These are phyloP conservation scores for Caenorhabditis macrosperma DNA, from an alignment of 2,888 invertebrate species.

Conservation along the genomic window DNA sequence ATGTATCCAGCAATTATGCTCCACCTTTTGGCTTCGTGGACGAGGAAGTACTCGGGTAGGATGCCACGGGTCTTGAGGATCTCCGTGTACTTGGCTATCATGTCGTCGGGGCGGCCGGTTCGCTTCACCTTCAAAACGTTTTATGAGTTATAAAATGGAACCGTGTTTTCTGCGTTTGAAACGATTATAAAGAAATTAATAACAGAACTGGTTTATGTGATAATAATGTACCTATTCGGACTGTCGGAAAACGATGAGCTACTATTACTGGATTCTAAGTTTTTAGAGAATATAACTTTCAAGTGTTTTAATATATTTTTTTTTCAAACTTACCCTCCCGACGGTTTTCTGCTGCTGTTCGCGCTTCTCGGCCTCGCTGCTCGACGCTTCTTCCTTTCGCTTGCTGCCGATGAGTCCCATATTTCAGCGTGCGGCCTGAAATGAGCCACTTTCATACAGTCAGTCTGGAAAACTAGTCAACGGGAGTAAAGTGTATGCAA, in stretches of 20 bases:
- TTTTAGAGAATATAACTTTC: not conserved
- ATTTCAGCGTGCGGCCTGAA: not conserved
- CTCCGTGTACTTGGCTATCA: slow-evolving; percentile 59
- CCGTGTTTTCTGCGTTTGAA: not conserved
- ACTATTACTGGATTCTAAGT: too few relatives aligned
- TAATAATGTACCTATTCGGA: not conserved
- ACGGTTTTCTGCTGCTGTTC: slow-evolving; percentile 3
- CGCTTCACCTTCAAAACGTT: slow-evolving; percentile 34
- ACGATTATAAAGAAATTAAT: not conserved
- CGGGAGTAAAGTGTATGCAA: not conserved
- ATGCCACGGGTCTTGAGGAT: slow-evolving; percentile 60
- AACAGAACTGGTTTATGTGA: not conserved
- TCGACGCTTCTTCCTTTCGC: slow-evolving; percentile 19
- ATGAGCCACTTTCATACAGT: not conserved
- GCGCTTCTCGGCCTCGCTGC: not conserved
- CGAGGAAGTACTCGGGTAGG: slow-evolving; percentile 64
- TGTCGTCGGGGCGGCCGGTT: slow-evolving; percentile 28
- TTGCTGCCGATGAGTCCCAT: slow-evolving; percentile 50
- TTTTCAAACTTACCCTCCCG: slow-evolving; percentile 15
- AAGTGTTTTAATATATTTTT: not conserved
- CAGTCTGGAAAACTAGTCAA: not conserved
- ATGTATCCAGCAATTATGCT: not conserved
- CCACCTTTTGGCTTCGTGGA: slow-evolving; percentile 64
- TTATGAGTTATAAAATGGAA: not conserved
- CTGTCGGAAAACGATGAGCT: not conserved